Conservation (phyloP, 2,113 vertebrate genomes). For the Pao palembangensis region DNA sequence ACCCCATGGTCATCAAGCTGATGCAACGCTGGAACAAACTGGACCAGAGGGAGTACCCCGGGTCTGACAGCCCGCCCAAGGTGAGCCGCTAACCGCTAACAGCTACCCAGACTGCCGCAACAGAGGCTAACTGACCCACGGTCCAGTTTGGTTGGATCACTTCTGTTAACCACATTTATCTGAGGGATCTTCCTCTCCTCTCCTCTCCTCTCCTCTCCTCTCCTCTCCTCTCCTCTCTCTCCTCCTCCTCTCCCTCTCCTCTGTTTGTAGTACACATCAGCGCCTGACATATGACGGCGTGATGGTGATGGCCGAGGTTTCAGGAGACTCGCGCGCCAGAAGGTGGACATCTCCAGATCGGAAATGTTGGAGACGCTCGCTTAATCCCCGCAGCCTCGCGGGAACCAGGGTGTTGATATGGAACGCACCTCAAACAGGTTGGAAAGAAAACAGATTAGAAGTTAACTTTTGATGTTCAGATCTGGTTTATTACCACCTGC, state of each 20-base stretch:
- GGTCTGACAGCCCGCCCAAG: constrained; percentile 94
- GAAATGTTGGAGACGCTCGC: constrained; percentile 95
- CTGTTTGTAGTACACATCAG: constrained; percentile 89
- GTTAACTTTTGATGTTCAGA: not conserved
- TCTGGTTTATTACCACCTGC: not conserved
- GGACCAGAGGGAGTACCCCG: constrained; percentile 97
- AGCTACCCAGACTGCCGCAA: not conserved
- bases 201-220: not conserved
- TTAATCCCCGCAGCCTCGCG: constrained; percentile 95
- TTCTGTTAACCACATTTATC: too few species aligned
- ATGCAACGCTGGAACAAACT: constrained; percentile 99
- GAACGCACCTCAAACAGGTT: constrained; percentile 66
- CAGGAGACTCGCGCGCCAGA: constrained; percentile 90
- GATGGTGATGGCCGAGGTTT: constrained; percentile 99
- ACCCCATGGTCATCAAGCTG: constrained; percentile 93
- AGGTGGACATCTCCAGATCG: constrained; percentile 94
- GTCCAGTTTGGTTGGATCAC: too few species aligned
- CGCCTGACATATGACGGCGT: constrained; percentile 94
- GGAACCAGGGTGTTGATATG: constrained; percentile 88
- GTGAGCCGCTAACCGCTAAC: constrained; percentile 60
- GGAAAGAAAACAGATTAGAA: not conserved
- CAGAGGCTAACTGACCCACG: not conserved
- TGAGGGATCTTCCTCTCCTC: too few species aligned
- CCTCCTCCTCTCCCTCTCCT: not conserved
- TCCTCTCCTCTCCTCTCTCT: not conserved